Conservation (phyloP, 2,888 invertebrate genomes). For the Theodoxus fluviatilis region DNA sequence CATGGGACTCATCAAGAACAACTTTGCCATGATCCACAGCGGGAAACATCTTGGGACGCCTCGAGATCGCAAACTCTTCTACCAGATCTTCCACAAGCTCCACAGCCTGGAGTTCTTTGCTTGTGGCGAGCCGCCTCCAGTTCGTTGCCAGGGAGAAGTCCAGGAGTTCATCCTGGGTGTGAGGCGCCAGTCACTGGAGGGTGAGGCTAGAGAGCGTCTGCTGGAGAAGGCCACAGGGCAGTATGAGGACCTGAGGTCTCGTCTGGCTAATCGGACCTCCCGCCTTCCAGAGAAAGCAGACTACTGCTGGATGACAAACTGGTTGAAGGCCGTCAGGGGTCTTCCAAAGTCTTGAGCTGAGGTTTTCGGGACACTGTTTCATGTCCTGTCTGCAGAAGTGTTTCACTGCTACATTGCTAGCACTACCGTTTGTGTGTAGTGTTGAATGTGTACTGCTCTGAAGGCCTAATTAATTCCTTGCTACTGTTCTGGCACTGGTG, state of each 20-base stretch:
- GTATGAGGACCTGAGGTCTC: conserved; percentile 37
- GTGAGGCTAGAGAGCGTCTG: conserved; percentile 45
- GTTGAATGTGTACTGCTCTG: no score
- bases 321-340: conserved; percentile 50
- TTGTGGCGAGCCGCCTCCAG: conserved; percentile 43
- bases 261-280: conserved; percentile 38
- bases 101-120: conserved; percentile 49
- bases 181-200: conserved; percentile 49
- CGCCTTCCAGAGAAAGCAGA: conserved; percentile 52
- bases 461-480: no score
- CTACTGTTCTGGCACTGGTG: no score
- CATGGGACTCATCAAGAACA: conserved; percentile 58
- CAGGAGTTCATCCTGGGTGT: conserved; percentile 56
- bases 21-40: conserved; percentile 47
- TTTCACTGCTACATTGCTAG: no score
- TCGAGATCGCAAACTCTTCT: conserved; percentile 55
- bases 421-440: no score
- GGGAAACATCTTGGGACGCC: conserved; percentile 38
- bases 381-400: no score
- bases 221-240: conserved; percentile 38
- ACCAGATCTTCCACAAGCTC: conserved; percentile 60
- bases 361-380: no score
- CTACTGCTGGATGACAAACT: conserved; percentile 44
- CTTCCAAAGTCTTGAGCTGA: no score
- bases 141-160: conserved; percentile 45